Conservation (phyloP, 1,140 invertebrate genomes). For the Drosophila sulfurigaster region DNA sequence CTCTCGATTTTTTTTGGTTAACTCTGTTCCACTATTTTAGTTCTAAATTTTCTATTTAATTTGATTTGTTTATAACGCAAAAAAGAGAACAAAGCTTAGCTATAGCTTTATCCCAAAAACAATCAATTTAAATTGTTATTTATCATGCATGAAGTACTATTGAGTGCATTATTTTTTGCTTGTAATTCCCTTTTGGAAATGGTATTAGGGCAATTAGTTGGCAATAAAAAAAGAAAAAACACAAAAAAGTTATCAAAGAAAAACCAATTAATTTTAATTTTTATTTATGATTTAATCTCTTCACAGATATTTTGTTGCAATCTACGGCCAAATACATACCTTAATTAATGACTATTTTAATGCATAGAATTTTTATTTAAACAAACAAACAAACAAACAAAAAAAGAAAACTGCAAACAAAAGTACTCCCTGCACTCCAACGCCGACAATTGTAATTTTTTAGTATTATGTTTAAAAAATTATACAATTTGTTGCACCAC, state of each 20-base stretch:
- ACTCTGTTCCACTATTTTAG: slow-evolving; percentile 56
- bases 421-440: slow-evolving; percentile 68
- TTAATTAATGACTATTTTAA: slow-evolving; percentile 78
- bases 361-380: slow-evolving; percentile 74
- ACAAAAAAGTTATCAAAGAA: slow-evolving; percentile 47
- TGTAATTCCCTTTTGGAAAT: slow-evolving; percentile 70
- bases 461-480: slow-evolving; percentile 69
- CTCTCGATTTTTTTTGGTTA: slow-evolving; percentile 54
- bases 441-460: slow-evolving; percentile 78
- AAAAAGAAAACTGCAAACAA: slow-evolving; percentile 27
- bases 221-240: slow-evolving; percentile 49
- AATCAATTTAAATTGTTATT: neutral
- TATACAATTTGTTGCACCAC: slow-evolving; percentile 70
- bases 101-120: slow-evolving; percentile 10
- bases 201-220: slow-evolving; percentile 60
- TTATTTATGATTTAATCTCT: slow-evolving; percentile 85
- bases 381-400: slow-evolving; percentile 24
- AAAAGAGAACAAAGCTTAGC: slow-evolving; percentile 47
- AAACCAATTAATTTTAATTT: slow-evolving; percentile 72
- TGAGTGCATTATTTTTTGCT: slow-evolving; percentile 52
- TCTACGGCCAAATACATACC: slow-evolving; percentile 85
- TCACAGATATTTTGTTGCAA: slow-evolving; percentile 85
- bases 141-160: slow-evolving; percentile 34
- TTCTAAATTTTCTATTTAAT: slow-evolving; percentile 38
- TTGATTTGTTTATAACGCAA: slow-evolving; percentile 50